A percentile compares a stretch with the other conserved stretches of the same genome.
These are phyloP conservation scores for Marronus borbonicus DNA, from an alignment of 2,888 invertebrate genomes.

Conservation along the genomic window DNA sequence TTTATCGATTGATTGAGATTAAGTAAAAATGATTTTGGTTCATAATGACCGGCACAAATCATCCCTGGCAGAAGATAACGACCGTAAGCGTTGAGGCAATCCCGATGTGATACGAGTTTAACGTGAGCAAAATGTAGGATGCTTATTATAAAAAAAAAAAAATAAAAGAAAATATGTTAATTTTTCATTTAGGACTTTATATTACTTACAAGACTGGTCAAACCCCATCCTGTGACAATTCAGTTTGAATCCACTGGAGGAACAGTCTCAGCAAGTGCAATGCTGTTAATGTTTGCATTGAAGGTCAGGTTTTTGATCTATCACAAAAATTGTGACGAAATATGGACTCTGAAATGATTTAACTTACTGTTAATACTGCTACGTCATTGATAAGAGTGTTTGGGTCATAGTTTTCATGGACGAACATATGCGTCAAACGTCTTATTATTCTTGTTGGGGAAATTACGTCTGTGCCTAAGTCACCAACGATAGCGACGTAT, in stretches of 20 bases:
- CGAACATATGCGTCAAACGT: constrained; percentile 39
- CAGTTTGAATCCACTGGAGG: constrained; percentile 40
- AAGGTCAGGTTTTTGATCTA: constrained; percentile 10
- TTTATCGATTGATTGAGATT: neutral
- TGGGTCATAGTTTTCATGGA: constrained; percentile 40
- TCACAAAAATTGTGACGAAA: neutral
- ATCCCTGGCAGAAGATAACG: constrained; percentile 45
- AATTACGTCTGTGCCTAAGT: neutral
- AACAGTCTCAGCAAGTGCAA: constrained; percentile 4
- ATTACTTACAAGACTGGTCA: constrained; percentile 34
- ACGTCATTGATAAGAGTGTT: constrained; percentile 31
- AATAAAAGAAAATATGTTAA: neutral
- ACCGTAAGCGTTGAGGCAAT: constrained; percentile 40
- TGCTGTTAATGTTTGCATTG: constrained; percentile 27
- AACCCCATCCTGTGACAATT: constrained; percentile 53
- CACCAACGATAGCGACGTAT: neutral
- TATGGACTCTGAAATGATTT: neutral
- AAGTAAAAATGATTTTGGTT: constrained; percentile 45
- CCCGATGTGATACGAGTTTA: constrained; percentile 1
- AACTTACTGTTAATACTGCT: constrained; percentile 38
- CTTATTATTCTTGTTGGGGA: neutral
- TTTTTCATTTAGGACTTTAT: neutral
- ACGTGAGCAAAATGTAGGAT: constrained; percentile 30
- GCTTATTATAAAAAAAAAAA: neutral
- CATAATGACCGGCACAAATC: constrained; percentile 53